Evolutionary conservation across 2,888 invertebrate genomes (phyloP).

Genomic region (Lithodes maja): DNA sequence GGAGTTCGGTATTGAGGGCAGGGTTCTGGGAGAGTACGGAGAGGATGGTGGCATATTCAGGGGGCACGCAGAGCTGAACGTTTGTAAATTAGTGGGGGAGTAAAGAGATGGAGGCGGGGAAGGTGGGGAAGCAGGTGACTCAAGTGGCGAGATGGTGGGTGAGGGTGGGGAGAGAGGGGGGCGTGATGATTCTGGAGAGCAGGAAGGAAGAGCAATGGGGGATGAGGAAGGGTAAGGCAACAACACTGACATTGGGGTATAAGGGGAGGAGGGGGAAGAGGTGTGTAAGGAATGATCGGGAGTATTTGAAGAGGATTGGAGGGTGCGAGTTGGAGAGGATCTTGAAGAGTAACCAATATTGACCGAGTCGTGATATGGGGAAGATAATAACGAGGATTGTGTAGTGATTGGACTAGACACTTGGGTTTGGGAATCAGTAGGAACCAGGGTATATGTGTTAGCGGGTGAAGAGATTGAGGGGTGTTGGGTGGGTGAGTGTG

Average conservation of each 20-base stretch:
- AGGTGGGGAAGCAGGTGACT: slow-evolving; percentile 41
- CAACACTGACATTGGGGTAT: slow-evolving; percentile 26
- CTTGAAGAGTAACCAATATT: no score
- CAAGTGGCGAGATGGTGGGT: slow-evolving; percentile 20
- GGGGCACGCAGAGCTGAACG: not conserved
- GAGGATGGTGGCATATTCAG: slow-evolving; percentile 30
- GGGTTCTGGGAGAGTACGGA: slow-evolving; percentile 38
- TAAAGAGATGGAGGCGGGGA: slow-evolving; percentile 13
- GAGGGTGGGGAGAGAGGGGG: slow-evolving; percentile 5
- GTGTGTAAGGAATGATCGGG: slow-evolving; percentile 1
- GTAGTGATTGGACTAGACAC: not conserved
- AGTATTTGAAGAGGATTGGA: not conserved
- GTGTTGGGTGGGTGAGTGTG: not conserved
- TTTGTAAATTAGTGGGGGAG: not conserved
- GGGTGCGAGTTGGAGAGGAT: no score
- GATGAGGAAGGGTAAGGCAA: slow-evolving; percentile 6
- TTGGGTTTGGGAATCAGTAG: not conserved
- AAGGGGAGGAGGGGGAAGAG: not conserved
- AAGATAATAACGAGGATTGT: not conserved
- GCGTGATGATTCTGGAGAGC: not conserved
- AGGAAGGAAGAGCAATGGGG: not conserved
- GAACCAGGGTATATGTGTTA: not conserved
- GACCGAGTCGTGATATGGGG: not conserved
- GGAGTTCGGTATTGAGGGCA: slow-evolving; percentile 36
- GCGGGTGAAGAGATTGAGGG: not conserved